Evolutionary conservation across 2,888 invertebrate species (phyloP).

Genomic region (Volucella bombylans): DNA sequence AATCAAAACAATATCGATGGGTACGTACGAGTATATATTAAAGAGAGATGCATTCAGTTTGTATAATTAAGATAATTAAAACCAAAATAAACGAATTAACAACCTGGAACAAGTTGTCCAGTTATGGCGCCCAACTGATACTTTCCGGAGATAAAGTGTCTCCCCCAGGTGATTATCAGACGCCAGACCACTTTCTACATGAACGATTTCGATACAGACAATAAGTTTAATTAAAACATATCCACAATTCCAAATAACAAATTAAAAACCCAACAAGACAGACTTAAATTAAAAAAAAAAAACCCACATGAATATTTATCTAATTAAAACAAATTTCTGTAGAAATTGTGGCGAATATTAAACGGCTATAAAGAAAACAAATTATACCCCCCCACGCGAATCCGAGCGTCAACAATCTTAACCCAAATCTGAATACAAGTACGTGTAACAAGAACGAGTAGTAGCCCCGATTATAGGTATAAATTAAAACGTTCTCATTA

Average conservation of each 20-base stretch:
- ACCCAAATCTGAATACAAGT: slow-evolving; percentile 30
- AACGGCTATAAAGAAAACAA: background rate
- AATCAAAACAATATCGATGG: too few relatives aligned
- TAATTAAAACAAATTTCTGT: slow-evolving; percentile 1
- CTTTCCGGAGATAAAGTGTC: slow-evolving; percentile 7
- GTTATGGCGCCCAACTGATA: background rate
- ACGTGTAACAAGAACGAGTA: too few relatives aligned
- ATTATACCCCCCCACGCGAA: background rate
- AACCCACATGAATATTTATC: slow-evolving; percentile 54
- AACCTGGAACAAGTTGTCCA: background rate
- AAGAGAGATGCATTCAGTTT: too few relatives aligned
- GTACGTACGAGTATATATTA: too few relatives aligned
- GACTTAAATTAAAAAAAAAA: too few relatives aligned
- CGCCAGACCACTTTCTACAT: background rate
- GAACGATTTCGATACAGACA: too few relatives aligned
- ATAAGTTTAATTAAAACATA: too few relatives aligned
- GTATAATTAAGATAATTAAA: background rate
- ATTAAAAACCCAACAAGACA: too few relatives aligned
- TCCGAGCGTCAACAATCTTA: background rate
- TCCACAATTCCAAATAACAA: too few relatives aligned
- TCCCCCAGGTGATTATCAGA: slow-evolving; percentile 1
- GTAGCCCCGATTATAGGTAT: slow-evolving; percentile 27
- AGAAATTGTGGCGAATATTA: slow-evolving; percentile 10
- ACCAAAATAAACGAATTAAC: background rate
- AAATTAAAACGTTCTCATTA: slow-evolving; percentile 47